Conservation (phyloP, 2,113 vertebrate genomes). For the Bubo scandiacus region DNA sequence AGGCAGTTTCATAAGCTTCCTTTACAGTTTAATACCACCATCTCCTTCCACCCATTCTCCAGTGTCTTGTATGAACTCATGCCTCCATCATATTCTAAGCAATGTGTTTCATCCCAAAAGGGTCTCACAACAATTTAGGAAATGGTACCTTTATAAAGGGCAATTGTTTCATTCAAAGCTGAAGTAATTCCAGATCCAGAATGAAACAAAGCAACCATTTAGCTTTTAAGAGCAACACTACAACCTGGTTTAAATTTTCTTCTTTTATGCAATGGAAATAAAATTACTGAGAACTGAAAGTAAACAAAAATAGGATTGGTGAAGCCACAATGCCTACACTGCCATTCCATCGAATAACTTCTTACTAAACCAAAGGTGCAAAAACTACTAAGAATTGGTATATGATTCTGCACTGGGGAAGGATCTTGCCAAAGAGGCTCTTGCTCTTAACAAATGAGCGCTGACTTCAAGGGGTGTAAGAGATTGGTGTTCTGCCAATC, state of each 20-base stretch:
- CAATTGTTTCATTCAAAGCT: not conserved
- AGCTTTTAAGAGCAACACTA: not conserved
- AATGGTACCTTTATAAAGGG: not conserved
- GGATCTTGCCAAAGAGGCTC: not conserved
- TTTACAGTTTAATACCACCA: not conserved
- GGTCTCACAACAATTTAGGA: not conserved
- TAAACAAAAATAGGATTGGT: not conserved
- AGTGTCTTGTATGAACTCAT: not conserved
- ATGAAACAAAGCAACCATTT: conserved; percentile 10
- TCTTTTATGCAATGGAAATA: not conserved
- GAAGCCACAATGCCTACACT: not conserved
- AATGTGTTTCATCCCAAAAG: not conserved
- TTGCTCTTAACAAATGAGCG: not conserved
- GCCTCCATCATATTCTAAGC: not conserved
- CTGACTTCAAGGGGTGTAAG: not conserved
- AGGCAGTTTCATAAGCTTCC: not conserved
- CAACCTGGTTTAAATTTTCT: not conserved
- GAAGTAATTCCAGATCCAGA: conserved; percentile 15
- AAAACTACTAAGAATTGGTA: not conserved
- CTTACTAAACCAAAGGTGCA: not conserved
- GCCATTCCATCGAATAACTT: not conserved
- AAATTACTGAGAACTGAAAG: not conserved
- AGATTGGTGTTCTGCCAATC: not conserved
- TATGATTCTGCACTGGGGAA: not conserved
- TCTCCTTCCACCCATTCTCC: not conserved